Evolutionary conservation across 2,113 vertebrate genomes (phyloP).

Genomic region (Upupa epops): DNA sequence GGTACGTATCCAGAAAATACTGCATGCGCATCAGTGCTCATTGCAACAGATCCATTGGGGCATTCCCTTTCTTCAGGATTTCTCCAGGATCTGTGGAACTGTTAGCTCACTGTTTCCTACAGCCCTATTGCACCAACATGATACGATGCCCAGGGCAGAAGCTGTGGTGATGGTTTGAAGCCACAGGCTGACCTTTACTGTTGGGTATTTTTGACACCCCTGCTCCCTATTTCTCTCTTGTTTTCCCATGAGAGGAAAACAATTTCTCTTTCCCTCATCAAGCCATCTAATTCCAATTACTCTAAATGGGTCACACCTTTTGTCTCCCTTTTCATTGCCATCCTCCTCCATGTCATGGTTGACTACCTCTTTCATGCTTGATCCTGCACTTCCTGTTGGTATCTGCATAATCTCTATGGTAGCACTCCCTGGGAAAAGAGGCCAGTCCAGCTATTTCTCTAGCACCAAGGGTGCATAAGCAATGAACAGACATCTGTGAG

Average conservation of each 20-base stretch:
- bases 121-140: not conserved
- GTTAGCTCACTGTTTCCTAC: not conserved
- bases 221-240: not conserved
- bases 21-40: not conserved
- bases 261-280: not conserved
- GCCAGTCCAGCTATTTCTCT: not conserved
- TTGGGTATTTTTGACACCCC: not conserved
- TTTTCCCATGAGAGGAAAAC: not conserved
- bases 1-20: not conserved
- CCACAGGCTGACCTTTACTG: not conserved
- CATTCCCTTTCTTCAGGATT: not conserved
- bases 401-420: not conserved
- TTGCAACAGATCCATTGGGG: not conserved
- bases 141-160: not conserved
- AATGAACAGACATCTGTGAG: not conserved
- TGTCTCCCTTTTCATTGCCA: not conserved
- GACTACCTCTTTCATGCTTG: not conserved
- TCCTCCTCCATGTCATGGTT: not conserved
- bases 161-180: not conserved
- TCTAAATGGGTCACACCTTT: not conserved
- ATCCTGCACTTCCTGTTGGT: not conserved
- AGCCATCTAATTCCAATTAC: not conserved
- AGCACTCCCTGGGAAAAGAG: not conserved
- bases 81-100: not conserved
- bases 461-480: not conserved